Percentiles rank a stretch among this genome's conserved stretches.
phyloP scores from a whole-genome alignment of 2,113 vertebrate species.

The Pristiophorus japonicus region DNA sequence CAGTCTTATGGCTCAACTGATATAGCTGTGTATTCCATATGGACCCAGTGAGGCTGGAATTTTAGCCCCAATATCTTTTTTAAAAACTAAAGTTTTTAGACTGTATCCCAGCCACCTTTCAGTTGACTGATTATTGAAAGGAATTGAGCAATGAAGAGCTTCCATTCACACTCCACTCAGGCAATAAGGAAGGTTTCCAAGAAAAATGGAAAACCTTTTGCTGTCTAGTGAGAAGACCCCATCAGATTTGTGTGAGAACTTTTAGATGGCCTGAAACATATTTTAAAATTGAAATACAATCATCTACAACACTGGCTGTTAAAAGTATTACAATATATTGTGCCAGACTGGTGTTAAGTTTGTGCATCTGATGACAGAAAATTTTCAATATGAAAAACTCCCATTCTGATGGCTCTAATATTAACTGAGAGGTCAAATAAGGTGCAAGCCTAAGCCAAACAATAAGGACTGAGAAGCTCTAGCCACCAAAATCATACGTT shows the following conservation, averaged over 20 bases:
- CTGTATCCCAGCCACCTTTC: neutral
- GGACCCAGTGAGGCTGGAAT: too few relatives aligned
- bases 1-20: neutral
- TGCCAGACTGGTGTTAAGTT: too few relatives aligned
- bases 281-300: neutral
- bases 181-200: neutral
- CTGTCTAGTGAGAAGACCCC: neutral
- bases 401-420: too few relatives aligned
- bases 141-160: neutral
- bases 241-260: neutral
- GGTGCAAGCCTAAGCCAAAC: neutral
- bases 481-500: neutral
- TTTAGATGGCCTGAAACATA: neutral
- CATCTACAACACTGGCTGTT: neutral
- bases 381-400: too few relatives aligned
- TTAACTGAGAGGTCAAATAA: too few relatives aligned
- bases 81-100: neutral
- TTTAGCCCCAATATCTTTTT: too few relatives aligned
- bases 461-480: neutral
- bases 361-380: too few relatives aligned
- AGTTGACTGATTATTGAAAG: neutral
- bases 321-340: too few relatives aligned
- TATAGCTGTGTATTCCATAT: neutral
- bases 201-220: neutral
- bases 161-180: neutral